Evolutionary conservation across 2,888 invertebrate species (phyloP).

Genomic region (Acanthosoma haemorrhoidale): DNA sequence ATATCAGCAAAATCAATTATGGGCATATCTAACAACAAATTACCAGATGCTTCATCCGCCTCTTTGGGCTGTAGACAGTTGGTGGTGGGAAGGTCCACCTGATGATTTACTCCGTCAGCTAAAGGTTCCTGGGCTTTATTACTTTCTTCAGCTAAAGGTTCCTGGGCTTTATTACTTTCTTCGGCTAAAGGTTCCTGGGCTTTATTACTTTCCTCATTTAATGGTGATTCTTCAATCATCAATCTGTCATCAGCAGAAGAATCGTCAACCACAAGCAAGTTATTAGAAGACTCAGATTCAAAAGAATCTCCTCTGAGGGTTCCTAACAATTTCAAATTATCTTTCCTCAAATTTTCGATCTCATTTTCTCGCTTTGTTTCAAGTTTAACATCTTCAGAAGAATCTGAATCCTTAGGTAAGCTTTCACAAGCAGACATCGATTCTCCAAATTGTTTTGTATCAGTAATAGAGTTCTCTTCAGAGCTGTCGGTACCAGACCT

Average conservation of each 20-base stretch:
- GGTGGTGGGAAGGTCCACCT: neutral
- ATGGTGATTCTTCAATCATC: conserved; percentile 13
- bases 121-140: too few relatives aligned
- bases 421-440: neutral
- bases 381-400: neutral
- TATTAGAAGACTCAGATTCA: conserved; percentile 25
- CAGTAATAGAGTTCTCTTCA: neutral
- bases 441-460: neutral
- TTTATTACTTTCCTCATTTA: neutral
- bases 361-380: too few relatives aligned
- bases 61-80: neutral
- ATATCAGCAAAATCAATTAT: conserved; percentile 2
- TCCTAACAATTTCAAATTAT: neutral
- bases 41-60: neutral
- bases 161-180: neutral
- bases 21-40: neutral
- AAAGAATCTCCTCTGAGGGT: conserved; percentile 16
- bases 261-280: conserved; percentile 13
- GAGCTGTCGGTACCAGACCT: neutral
- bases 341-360: neutral
- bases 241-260: conserved; percentile 11
- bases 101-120: too few relatives aligned
- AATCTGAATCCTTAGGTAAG: neutral
- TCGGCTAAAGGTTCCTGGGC: neutral
- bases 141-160: too few relatives aligned